Percentiles rank a stretch among this genome's conserved stretches.
Conservation (phyloP, 2,113 vertebrate species). For the Hepsetus odoe region DNA sequence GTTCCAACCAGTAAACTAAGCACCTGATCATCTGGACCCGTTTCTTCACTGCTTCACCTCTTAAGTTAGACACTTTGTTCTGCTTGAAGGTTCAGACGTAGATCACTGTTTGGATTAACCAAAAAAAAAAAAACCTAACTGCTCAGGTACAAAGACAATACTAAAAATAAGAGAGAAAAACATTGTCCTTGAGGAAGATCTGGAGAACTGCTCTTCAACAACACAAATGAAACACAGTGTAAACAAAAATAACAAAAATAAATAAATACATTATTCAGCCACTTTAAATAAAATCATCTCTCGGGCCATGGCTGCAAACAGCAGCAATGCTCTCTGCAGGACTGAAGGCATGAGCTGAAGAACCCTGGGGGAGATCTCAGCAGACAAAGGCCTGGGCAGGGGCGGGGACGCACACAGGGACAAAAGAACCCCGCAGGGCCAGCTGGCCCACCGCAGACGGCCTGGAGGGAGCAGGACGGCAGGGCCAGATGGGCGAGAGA, state of each 20-base stretch:
- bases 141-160: too few relatives aligned
- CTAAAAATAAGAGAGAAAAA: too few relatives aligned
- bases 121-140: too few relatives aligned
- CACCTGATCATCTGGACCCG: too few relatives aligned
- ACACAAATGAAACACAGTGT: too few relatives aligned
- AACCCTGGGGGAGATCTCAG: slow-evolving; percentile 14
- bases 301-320: neutral
- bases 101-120: too few relatives aligned
- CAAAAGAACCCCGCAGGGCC: slow-evolving; percentile 64
- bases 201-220: too few relatives aligned
- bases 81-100: too few relatives aligned
- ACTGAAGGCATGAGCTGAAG: slow-evolving; percentile 3
- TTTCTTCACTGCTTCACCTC: too few relatives aligned
- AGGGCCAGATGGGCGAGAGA: slow-evolving; percentile 63
- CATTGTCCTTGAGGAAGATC: too few relatives aligned
- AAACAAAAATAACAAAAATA: neutral
- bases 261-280: neutral
- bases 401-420: slow-evolving; percentile 54
- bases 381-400: slow-evolving; percentile 67
- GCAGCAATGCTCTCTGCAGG: slow-evolving; percentile 1
- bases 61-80: too few relatives aligned
- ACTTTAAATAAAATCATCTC: neutral
- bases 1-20: neutral
- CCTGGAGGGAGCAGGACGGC: slow-evolving; percentile 53
- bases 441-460: slow-evolving; percentile 66